phyloP scores from a whole-genome alignment of 2,888 invertebrate species.

The Monopis laevigella region DNA sequence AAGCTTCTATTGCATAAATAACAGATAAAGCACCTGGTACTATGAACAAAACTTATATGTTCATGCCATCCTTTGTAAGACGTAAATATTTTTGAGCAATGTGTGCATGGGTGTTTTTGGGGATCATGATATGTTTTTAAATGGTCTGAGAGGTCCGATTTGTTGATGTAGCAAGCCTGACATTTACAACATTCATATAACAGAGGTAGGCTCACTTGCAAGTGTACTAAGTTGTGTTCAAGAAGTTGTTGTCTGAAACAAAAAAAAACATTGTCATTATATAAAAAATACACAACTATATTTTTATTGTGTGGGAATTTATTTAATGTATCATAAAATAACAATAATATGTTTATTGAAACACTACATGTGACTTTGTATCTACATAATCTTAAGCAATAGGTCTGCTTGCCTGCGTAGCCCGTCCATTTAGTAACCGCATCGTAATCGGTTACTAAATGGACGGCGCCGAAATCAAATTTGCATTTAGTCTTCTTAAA shows the following conservation, averaged over 20 bases:
- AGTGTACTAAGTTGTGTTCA: not conserved
- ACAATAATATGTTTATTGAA: too few species aligned
- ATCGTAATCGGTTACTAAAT: too few species aligned
- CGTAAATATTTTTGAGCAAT: not conserved
- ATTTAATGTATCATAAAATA: too few species aligned
- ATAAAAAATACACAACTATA: too few species aligned
- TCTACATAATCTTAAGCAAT: too few species aligned
- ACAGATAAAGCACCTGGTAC: not conserved
- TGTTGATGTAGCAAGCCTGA: not conserved
- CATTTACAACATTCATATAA: conserved; percentile 1
- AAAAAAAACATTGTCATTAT: not conserved
- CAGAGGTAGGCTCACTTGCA: not conserved
- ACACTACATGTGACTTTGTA: too few species aligned
- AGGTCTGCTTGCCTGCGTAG: too few species aligned
- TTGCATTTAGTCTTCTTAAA: too few species aligned
- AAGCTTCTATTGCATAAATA: not conserved
- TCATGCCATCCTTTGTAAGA: not conserved
- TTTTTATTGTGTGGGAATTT: too few species aligned
- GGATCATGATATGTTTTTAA: not conserved
- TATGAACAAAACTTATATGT: not conserved
- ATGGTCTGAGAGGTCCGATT: not conserved
- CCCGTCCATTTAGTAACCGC: too few species aligned
- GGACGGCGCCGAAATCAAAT: too few species aligned
- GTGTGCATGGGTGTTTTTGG: not conserved
- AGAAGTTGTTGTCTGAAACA: conserved; percentile 1